Percentiles rank a stretch among this genome's conserved stretches.
These are phyloP conservation scores for Raphicerus campestris DNA, from an alignment of 2,113 vertebrate genomes.

Conservation along the genomic window DNA sequence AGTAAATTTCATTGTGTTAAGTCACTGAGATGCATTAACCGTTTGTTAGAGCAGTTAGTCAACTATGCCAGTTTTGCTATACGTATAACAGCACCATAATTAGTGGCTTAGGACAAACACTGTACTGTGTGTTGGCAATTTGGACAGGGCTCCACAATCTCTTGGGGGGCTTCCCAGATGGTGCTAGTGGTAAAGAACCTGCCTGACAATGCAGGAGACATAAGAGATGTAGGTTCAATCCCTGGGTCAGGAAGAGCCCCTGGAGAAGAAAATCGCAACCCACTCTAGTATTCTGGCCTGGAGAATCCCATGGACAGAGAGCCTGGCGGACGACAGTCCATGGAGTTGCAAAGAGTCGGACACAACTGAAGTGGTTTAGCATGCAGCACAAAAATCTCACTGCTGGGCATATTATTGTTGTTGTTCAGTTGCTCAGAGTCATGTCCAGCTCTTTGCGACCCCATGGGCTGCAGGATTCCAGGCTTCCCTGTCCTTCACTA, in stretches of 20 bases:
- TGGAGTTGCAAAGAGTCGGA: not conserved
- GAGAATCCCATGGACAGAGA: not conserved
- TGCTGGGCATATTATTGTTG: not conserved
- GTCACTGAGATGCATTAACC: not conserved
- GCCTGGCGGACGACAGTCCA: rapidly evolving
- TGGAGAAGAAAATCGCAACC: not conserved
- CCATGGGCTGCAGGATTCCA: not conserved
- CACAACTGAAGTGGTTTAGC: not conserved
- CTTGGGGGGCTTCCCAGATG: not conserved
- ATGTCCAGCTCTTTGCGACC: not conserved
- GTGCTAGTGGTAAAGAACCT: not conserved
- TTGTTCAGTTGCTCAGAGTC: not conserved
- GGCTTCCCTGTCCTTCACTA: not conserved
- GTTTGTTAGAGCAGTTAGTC: not conserved
- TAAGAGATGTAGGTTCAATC: not conserved
- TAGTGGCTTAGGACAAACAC: not conserved
- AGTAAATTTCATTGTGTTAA: not conserved
- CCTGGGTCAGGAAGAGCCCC: not conserved
- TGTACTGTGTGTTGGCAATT: not conserved
- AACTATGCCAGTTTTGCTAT: not conserved
- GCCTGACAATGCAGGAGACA: not conserved
- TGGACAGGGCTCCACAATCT: not conserved
- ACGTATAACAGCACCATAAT: not conserved
- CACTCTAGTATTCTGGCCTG: not conserved
- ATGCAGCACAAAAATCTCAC: not conserved